These are phyloP conservation scores for Prorops nasuta DNA, from an alignment of 1,140 invertebrate species.

Conservation along the genomic window DNA sequence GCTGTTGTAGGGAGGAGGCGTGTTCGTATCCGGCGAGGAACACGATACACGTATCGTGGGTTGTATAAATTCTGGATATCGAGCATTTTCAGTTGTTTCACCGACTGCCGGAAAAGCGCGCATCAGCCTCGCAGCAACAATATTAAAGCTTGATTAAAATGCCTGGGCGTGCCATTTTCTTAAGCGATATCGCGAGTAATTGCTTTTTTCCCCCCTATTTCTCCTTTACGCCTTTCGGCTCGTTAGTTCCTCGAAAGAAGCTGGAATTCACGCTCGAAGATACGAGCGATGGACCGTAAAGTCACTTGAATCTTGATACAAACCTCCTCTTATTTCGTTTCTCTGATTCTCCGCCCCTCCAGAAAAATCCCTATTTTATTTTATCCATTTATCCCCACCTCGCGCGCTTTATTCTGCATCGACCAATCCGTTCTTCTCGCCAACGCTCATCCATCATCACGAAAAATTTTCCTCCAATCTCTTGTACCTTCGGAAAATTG, in stretches of 20 bases:
- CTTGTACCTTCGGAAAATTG: too few relatives aligned
- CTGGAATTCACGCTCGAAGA: slow-evolving; percentile 29
- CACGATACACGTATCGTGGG: background rate
- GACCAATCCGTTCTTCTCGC: too few relatives aligned
- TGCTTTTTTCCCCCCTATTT: slow-evolving; percentile 27
- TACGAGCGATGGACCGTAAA: slow-evolving; percentile 34
- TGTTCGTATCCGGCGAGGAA: background rate
- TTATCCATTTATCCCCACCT: too few relatives aligned
- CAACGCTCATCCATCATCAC: too few relatives aligned
- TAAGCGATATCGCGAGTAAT: slow-evolving; percentile 21
- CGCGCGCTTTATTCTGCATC: too few relatives aligned
- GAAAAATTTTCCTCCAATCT: too few relatives aligned
- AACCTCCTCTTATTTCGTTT: background rate
- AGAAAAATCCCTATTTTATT: too few relatives aligned
- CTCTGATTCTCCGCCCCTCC: too few relatives aligned
- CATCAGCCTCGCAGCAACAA: too few relatives aligned
- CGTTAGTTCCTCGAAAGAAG: slow-evolving; percentile 26
- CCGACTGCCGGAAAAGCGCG: background rate
- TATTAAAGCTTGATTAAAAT: too few relatives aligned
- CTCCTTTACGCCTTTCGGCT: too few relatives aligned
- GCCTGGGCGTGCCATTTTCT: background rate
- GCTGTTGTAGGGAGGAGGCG: slow-evolving; percentile 2
- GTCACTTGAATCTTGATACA: slow-evolving; percentile 27
- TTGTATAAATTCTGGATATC: background rate
- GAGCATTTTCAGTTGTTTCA: too few relatives aligned